These are phyloP conservation scores for Mus spretus DNA, from an alignment of 2,797 vertebrate species.

Conservation along the genomic window DNA sequence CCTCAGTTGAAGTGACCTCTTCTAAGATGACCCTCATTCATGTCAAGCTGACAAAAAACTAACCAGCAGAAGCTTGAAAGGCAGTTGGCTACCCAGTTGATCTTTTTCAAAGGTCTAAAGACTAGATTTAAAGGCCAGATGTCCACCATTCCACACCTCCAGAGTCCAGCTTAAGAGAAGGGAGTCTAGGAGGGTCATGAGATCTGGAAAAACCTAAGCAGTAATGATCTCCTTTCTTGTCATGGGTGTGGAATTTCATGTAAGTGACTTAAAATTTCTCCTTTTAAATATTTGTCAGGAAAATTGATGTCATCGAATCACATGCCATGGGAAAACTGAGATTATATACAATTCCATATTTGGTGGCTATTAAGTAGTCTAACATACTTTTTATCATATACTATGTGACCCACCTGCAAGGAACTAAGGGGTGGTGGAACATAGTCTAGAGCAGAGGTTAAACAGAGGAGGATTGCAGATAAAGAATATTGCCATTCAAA, in stretches of 20 bases:
- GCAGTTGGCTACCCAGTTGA: not conserved
- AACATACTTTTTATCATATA: not conserved
- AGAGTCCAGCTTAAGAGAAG: not conserved
- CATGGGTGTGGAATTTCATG: not conserved
- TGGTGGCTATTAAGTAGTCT: not conserved
- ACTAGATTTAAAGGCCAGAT: not conserved
- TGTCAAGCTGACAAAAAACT: not conserved
- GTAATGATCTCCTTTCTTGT: not conserved
- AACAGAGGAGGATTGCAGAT: rapidly evolving
- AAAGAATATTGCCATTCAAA: not conserved
- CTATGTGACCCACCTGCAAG: not conserved
- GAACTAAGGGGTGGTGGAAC: rapidly evolving
- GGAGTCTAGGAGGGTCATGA: not conserved
- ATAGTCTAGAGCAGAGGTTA: not conserved
- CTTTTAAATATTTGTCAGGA: not conserved
- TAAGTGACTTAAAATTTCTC: not conserved
- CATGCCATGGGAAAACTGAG: not conserved
- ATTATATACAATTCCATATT: not conserved
- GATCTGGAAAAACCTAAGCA: not conserved
- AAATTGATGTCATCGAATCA: not conserved
- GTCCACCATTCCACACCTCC: not conserved
- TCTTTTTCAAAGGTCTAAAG: not conserved
- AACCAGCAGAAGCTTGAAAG: not conserved
- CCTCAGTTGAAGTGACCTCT: not conserved
- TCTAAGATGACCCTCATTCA: not conserved